Evolutionary conservation across 2,888 invertebrate species (phyloP), one percentile per base, ranked within the genome.

Genomic region (Venustoraphidia nigricollis): DNA sequence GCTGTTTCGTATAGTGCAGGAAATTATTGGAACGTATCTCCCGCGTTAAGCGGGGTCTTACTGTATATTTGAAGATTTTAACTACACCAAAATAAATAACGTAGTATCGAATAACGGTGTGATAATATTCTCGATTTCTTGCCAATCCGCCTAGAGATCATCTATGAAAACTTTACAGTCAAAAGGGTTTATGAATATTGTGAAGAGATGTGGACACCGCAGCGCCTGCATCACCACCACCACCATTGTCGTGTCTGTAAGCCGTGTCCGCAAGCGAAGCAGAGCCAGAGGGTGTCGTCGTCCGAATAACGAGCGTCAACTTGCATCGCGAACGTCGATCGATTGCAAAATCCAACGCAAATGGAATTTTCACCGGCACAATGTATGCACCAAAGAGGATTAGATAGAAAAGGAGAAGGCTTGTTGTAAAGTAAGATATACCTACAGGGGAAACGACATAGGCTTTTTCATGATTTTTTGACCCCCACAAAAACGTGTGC

Each of bases 261-360:
- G 14, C 10, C 40, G 13, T 39, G 27, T 27, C 27, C 51, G 51
- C 45, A 51, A 52, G 46, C 53, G 49, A 51, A 48, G 50, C 50
- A 53, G 50, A 49, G 51, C 49, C 51, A 52, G 60, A 58, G 62
- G 63, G 62, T 63, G 64, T 62, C 63, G 64, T 62, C 63, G 65
- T 62, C 65, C 65, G 63, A 62, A 63, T 64, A 64, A 64, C 63
- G 60, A 59, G 62, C 60, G 59, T 60, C 55, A 51, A 53, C 62
- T 62, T 62, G 61, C 62, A 63, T 64, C 37, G 45, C 37, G 3
- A 14, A 9, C 38, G 36, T 37, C 36, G 45, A 45, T 45, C 45
- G 45, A 45, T 45, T 34, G 36, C 36, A 13, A 34, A 37, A 45
- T 45, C 37, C 45, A 45, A 14, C 38, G 13, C 14, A 14, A 37